Evolutionary conservation across 1,140 invertebrate species (phyloP).

Genomic region (Drosophila neocordata): DNA sequence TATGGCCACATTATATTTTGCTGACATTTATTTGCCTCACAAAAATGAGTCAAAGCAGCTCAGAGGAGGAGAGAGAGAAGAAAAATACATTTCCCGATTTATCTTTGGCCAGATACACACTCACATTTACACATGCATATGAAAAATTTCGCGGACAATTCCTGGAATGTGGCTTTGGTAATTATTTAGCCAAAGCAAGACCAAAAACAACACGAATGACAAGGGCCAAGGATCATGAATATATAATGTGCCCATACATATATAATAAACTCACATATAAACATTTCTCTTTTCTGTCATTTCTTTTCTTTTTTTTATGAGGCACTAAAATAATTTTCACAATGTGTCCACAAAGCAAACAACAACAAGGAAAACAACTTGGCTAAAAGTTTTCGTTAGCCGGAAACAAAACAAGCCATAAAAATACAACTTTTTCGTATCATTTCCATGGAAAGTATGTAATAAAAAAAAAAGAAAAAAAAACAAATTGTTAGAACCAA

Average conservation of each 20-base stretch:
- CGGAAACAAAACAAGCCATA: conserved; percentile 51
- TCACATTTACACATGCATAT: conserved; percentile 2
- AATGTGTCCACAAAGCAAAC: conserved; percentile 41
- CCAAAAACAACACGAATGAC: neutral
- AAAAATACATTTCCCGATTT: conserved; percentile 47
- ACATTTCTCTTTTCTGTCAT: conserved; percentile 22
- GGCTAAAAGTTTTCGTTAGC: conserved; percentile 25
- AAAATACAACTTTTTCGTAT: conserved; percentile 29
- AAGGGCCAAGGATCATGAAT: conserved; percentile 43
- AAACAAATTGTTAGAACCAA: neutral
- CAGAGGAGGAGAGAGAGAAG: neutral
- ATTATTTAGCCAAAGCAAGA: conserved; percentile 43
- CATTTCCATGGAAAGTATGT: conserved; percentile 14
- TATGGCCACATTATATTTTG: conserved; percentile 57
- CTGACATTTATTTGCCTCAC: conserved; percentile 60
- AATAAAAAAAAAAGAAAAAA: conserved; percentile 12
- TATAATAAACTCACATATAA: conserved; percentile 43
- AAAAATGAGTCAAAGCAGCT: conserved; percentile 4
- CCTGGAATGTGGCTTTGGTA: conserved; percentile 28
- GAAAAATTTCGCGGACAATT: conserved; percentile 15
- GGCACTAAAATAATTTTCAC: conserved; percentile 58
- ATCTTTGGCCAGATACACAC: conserved; percentile 14
- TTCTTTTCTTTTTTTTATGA: conserved; percentile 31
- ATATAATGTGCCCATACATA: conserved; percentile 23
- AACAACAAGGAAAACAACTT: conserved; percentile 24